Evolutionary conservation across 2,888 invertebrate species (phyloP), one percentile per base, ranked within the genome.

Genomic region (Nephrotoma flavescens): DNA sequence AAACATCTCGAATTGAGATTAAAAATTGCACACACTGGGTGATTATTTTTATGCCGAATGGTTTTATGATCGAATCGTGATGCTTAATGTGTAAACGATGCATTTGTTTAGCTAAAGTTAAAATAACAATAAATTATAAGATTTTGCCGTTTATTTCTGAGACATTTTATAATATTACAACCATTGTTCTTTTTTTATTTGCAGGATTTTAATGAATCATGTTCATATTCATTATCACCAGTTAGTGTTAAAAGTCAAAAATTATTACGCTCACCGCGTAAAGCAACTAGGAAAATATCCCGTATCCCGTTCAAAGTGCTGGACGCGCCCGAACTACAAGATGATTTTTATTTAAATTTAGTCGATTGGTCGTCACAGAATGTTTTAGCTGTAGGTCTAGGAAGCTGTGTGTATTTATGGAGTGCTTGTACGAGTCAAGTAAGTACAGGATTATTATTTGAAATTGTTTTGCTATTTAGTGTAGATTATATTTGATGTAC

Each of bases 341-440:
- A 99, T 92, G 99, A 99, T 92, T 99, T 99, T 93, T 99, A 99
- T 91, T 92, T 99, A 89, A 99, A 99, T 92, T 94, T 99, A 88
- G 99, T 99, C 47, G 99, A 99, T 92, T 99, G 99, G 99, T 99
- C 99, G 5, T 97, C 98, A 86, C 98, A 98, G 92, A 99, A 99
- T 92, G 98, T 99, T 47, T 94, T 99, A 87, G 98, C 98, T 91
- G 99, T 99, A 3, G 99, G 99, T 0, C 93, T 99, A 31, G 98
- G 98, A 45, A 97, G 97, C 90, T 99, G 99, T 91, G 99, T 99
- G 0, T 99, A 99, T 91, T 92, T 99, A 87, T 99, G 99, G 99
- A 99, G 98, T 89, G 99, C 99, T 9, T 98, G 98, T 90, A 99
- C 99, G 88, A 98, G 98, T 91, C 98, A 99, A 94, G 95, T 95